A percentile compares a stretch with the other conserved stretches of the same genome.
Evolutionary conservation across 92 coral and sea anemone species (phyloP).

Genomic region (Muricea muricata): DNA sequence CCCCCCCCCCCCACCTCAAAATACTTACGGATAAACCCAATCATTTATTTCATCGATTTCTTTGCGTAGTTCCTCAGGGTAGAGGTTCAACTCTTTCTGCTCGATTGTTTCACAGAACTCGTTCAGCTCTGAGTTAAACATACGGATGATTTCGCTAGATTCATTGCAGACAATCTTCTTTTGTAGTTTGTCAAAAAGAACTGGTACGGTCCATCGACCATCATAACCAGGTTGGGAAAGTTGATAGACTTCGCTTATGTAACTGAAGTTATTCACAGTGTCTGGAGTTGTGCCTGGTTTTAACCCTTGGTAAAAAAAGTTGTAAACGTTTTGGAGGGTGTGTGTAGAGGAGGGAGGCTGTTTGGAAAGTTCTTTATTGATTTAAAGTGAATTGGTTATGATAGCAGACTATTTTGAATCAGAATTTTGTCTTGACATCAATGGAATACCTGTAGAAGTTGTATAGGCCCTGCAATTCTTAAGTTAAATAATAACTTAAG

Average conservation of each 20-base stretch:
- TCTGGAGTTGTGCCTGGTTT: slow-evolving; percentile 82
- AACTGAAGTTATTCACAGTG: slow-evolving; percentile 75
- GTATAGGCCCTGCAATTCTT: too few relatives aligned
- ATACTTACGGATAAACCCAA: slow-evolving; percentile 88
- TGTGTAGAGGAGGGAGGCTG: neutral
- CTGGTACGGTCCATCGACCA: slow-evolving; percentile 78
- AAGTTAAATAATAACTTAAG: too few relatives aligned
- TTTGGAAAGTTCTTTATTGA: neutral
- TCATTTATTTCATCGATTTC: slow-evolving; percentile 80
- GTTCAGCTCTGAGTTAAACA: slow-evolving; percentile 85
- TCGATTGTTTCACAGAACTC: slow-evolving; percentile 84
- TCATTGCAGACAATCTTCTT: slow-evolving; percentile 84
- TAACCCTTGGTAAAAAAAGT: neutral
- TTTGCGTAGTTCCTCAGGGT: slow-evolving; percentile 70
- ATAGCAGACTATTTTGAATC: too few relatives aligned
- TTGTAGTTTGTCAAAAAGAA: slow-evolving; percentile 82
- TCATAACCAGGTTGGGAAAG: slow-evolving; percentile 66
- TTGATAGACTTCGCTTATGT: slow-evolving; percentile 75
- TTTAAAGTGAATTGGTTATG: too few relatives aligned
- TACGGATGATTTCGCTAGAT: slow-evolving; percentile 89
- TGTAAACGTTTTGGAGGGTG: neutral
- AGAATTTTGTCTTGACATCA: too few relatives aligned
- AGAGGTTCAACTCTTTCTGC: slow-evolving; percentile 79
- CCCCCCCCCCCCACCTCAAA: too few relatives aligned
- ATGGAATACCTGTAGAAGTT: too few relatives aligned